Evolutionary conservation across 2,888 invertebrate species (phyloP).

Genomic region (Parnassius glacialis): DNA sequence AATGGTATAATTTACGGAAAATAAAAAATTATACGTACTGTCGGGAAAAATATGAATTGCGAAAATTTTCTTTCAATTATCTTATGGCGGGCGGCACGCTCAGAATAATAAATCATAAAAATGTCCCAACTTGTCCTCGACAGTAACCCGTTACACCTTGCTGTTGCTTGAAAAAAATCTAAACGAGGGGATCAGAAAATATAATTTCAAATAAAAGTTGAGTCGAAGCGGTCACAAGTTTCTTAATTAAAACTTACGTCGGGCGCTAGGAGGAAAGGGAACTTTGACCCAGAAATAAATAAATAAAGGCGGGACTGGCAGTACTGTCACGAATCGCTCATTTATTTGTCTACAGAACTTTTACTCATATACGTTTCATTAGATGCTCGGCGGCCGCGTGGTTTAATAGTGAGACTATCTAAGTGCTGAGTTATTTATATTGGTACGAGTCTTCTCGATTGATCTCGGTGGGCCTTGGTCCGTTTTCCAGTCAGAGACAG

Average conservation of each 20-base stretch:
- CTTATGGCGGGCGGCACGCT: slow-evolving; percentile 42
- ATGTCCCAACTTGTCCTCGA: slow-evolving; percentile 65
- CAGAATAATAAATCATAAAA: slow-evolving; percentile 69
- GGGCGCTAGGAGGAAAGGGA: slow-evolving; percentile 68
- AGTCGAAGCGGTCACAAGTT: slow-evolving; percentile 77
- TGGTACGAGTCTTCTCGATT: too few relatives aligned
- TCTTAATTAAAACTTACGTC: slow-evolving; percentile 82
- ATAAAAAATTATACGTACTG: too few relatives aligned
- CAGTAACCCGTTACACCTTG: slow-evolving; percentile 65
- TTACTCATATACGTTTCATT: slow-evolving; percentile 37
- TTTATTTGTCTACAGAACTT: slow-evolving; percentile 76
- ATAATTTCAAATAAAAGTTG: slow-evolving; percentile 80
- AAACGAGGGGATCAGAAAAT: slow-evolving; percentile 73
- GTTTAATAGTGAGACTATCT: slow-evolving; percentile 62
- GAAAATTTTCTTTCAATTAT: slow-evolving; percentile 58
- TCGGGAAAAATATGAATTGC: slow-evolving; percentile 32
- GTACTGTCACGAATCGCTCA: slow-evolving; percentile 70
- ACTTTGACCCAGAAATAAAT: slow-evolving; percentile 79
- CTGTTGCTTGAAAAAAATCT: slow-evolving; percentile 52
- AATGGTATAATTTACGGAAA: too few relatives aligned
- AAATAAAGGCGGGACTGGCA: slow-evolving; percentile 64
- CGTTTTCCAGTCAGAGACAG: too few relatives aligned
- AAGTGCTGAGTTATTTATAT: neutral
- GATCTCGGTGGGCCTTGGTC: too few relatives aligned
- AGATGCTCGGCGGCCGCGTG: too few relatives aligned